Conservation (phyloP, 2,797 vertebrate genomes). For the Gadopsis bispinosus region DNA sequence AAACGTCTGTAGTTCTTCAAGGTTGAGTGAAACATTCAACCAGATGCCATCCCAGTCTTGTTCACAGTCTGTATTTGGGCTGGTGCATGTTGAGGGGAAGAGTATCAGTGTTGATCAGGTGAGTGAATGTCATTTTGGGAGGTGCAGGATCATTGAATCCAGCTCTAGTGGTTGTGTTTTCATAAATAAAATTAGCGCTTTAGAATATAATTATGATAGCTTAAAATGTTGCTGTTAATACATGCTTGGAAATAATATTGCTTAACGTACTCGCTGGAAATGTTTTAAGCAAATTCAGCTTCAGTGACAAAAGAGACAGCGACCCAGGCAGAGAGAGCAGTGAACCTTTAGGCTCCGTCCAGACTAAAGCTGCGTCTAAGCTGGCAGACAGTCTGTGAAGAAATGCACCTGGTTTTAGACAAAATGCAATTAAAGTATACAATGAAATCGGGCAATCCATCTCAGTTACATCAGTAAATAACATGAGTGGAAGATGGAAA, state of each 20-base stretch:
- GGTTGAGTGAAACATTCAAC: neutral
- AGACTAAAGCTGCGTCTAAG: constrained; percentile 7
- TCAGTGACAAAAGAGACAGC: neutral
- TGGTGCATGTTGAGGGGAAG: neutral
- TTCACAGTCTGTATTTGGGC: neutral
- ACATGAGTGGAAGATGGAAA: constrained; percentile 12
- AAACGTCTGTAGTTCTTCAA: neutral
- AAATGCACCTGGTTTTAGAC: constrained; percentile 2
- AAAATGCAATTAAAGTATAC: constrained; percentile 15
- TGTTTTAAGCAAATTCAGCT: neutral
- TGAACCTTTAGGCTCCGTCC: neutral
- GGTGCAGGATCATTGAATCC: neutral
- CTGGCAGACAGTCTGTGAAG: neutral
- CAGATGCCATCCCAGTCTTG: neutral
- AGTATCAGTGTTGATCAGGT: neutral
- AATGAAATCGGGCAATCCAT: constrained; percentile 22
- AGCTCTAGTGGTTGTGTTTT: neutral
- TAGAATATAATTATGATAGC: neutral
- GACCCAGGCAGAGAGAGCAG: too few species aligned
- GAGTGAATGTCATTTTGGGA: neutral
- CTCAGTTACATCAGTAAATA: constrained; percentile 19
- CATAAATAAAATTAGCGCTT: neutral
- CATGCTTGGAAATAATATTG: neutral
- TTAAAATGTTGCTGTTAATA: neutral
- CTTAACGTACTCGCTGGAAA: neutral